Evolutionary conservation across 2,797 vertebrate species (phyloP).

Genomic region (Meda fulgida): DNA sequence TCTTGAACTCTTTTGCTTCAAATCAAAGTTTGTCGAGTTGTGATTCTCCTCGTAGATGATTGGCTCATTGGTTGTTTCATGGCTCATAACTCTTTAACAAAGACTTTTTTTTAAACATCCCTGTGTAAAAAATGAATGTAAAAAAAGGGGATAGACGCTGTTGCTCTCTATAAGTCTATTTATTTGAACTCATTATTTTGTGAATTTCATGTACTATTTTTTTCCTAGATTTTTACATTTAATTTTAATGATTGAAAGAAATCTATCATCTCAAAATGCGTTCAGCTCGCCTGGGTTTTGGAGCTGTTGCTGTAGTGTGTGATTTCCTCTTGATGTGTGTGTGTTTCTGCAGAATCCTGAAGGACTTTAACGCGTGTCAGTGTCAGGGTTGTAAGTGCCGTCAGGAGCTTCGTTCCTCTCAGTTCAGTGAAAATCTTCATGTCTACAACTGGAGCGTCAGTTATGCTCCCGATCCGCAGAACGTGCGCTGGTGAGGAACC

Average conservation of each 20-base stretch:
- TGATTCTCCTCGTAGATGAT: no score
- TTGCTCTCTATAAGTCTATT: background rate
- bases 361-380: conserved; percentile 96
- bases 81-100: no score
- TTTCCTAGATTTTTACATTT: no score
- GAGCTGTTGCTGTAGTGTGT: background rate
- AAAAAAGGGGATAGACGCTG: no score
- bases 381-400: conserved; percentile 91
- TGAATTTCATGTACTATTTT: background rate
- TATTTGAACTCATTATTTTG: background rate
- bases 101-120: no score
- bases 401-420: conserved; percentile 86
- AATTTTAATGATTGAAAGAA: no score
- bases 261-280: no score
- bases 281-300: no score
- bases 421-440: conserved; percentile 90
- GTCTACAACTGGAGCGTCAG: conserved; percentile 90
- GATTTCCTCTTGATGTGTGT: background rate
- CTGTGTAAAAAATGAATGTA: no score
- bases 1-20: no score
- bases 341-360: conserved; percentile 83
- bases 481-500: conserved; percentile 91
- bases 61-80: no score
- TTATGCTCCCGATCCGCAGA: conserved; percentile 95
- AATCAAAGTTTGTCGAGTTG: no score